Evolutionary conservation across 1,140 invertebrate genomes (phyloP).

Genomic region (Zaprionus ornatus): DNA sequence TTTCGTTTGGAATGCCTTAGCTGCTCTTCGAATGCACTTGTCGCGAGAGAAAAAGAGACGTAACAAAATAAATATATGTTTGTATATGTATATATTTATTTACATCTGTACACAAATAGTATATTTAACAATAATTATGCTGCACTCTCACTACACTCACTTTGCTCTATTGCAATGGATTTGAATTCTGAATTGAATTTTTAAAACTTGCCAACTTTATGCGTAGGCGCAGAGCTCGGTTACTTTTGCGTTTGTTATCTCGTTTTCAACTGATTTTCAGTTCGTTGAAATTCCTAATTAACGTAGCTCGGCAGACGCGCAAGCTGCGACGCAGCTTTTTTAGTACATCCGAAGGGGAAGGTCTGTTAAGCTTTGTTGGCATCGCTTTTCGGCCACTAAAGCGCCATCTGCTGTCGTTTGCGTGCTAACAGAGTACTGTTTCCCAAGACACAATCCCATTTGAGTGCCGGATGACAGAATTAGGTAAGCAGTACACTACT

Average conservation of each 20-base stretch:
- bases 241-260: constrained; percentile 80
- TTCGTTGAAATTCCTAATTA: constrained; percentile 74
- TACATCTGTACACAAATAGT: constrained; percentile 1
- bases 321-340: constrained; percentile 60
- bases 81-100: constrained; percentile 11
- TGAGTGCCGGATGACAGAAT: background rate
- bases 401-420: constrained; percentile 41
- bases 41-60: background rate
- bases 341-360: constrained; percentile 52
- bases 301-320: constrained; percentile 53
- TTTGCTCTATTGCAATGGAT: constrained; percentile 13
- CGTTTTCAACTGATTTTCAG: constrained; percentile 79
- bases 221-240: constrained; percentile 51
- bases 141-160: constrained; percentile 29
- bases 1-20: constrained; percentile 35
- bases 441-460: no score
- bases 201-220: constrained; percentile 32
- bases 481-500: background rate
- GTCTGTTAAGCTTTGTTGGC: constrained; percentile 20
- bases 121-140: constrained; percentile 39
- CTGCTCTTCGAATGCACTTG: constrained; percentile 28
- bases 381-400: background rate
- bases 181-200: constrained; percentile 44
- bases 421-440: background rate
- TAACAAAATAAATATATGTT: constrained; percentile 6